Conservation (phyloP, 2,113 vertebrate species). For the Chaetorhynchus papuensis region DNA sequence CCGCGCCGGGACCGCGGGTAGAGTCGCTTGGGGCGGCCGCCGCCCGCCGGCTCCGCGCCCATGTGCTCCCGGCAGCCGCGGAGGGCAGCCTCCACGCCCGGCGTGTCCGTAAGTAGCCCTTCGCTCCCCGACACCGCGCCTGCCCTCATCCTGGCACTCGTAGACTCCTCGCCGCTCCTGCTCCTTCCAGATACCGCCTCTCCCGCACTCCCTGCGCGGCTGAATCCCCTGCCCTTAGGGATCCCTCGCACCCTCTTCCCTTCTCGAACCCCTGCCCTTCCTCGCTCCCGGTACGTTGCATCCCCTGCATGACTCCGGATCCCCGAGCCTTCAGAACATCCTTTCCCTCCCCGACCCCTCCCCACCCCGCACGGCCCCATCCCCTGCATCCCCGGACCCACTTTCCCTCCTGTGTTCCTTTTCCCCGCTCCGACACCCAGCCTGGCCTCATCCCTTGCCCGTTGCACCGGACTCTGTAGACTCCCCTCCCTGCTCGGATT, state of each 20-base stretch:
- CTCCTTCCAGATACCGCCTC: not conserved
- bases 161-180: not conserved
- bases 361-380: not conserved
- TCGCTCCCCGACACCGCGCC: not conserved
- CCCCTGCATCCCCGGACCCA: not conserved
- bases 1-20: not conserved
- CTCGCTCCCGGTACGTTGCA: not conserved
- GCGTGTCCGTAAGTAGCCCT: constrained; percentile 14
- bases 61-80: constrained; percentile 1
- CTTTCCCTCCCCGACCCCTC: not conserved
- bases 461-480: not conserved
- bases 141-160: not conserved
- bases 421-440: not conserved
- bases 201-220: not conserved
- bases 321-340: not conserved
- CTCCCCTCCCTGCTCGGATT: not conserved
- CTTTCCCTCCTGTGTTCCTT: not conserved
- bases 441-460: not conserved
- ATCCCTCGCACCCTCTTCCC: not conserved
- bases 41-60: not conserved
- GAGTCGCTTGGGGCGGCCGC: not conserved
- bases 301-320: not conserved
- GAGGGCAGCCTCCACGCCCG: not conserved
- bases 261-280: not conserved
- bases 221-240: not conserved